Base-by-base conservation (phyloP, 2,797 vertebrate species). In the Pseudopleuronectes americanus region DNA sequence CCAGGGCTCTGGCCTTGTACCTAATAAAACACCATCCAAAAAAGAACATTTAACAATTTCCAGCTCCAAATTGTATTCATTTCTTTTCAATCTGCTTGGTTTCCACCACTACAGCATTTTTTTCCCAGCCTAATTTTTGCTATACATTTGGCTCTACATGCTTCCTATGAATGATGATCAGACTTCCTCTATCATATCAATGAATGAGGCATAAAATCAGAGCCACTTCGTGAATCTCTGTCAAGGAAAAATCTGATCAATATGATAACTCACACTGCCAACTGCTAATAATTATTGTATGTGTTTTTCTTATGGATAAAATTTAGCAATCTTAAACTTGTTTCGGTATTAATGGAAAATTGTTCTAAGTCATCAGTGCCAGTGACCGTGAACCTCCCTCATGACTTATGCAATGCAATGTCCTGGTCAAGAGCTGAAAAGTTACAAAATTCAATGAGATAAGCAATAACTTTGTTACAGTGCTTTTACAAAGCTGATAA, bases 1-100 rank as follows among this genome's bases (percentile, higher is more conserved):
- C 84, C 68, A n/a, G 72, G 43, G 67, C 77, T 84, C 84, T 85
- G 84, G 75, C 61, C 75, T 79, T 81, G 68, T 74, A 79, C 76
- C 87, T 89, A 89, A 87, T 87, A 84, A 87, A 90, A 87, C 83
- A 78, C 2, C 22, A 85, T 84, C 73, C 62, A 16, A 69, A 71
- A 41, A 71, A 71, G 70, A 77, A 74, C 78, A 67, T 79, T 79
- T 71, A 81, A 84, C 71, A 70, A 52, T 69, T 70, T 79, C 85
- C 77, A 82, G 82, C 57, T 58, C 52, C 72, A 41, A 66, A 45
- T 61, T 26, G 48, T 59, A 79, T 70, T 77, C 72, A 80, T 81
- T 80, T 56, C 76, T 77, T 87, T 81, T 74, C 73, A 80, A 43
- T 80, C 66, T 79, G 74, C 21, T 31, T 24, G 57, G 57, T 82